Base-by-base conservation (phyloP, 2,113 vertebrate species). In the Penelope pileata region DNA sequence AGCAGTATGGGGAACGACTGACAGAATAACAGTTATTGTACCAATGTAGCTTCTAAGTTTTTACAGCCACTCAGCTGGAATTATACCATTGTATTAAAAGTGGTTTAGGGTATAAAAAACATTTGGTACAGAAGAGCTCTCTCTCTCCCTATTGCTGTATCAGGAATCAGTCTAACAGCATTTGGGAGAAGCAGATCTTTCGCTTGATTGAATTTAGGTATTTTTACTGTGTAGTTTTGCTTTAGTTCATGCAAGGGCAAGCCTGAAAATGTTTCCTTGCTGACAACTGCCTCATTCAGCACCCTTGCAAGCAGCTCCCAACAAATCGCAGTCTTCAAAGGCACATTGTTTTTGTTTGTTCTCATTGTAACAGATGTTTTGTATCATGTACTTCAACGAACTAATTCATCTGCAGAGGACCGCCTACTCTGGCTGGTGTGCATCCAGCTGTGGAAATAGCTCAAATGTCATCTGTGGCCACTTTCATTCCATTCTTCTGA, bases 391-490 rank as follows among this genome's bases (percentile, higher is more conserved):
- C 92, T 97, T 97, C 96, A 97, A 96, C 86, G 69, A 93, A 92
- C 94, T 93, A 92, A 95, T 97, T 97, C 96, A 93, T 98, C 96
- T 97, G 96, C 89, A 84, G 94, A 96, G 93, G 90, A 93, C 97
- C 30, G 84, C 96, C 96, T 91, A 83, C 96, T 97, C 96, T 93
- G 94, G 95, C 96, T 97, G 91, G 75, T 96, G 91, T 80, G 79
- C 95, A 96, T 94, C 97, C 98, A 98, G 98, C 98, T 98, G 97
- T 98, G 97, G 97, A 97, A 98, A 98, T 94, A 98, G 93, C 83
- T 96, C 92, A 94, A 85, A 82, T 97, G 97, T 97, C 96, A 94
- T 97, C 96, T 97, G 96, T 63, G 96, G 97, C 93, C 94, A 92
- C 83, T 93, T 90, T 93, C 96, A 96, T 98, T 98, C 98, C 97